Conservation (phyloP, 2,797 vertebrate species). For the Oreochromis grahami region DNA sequence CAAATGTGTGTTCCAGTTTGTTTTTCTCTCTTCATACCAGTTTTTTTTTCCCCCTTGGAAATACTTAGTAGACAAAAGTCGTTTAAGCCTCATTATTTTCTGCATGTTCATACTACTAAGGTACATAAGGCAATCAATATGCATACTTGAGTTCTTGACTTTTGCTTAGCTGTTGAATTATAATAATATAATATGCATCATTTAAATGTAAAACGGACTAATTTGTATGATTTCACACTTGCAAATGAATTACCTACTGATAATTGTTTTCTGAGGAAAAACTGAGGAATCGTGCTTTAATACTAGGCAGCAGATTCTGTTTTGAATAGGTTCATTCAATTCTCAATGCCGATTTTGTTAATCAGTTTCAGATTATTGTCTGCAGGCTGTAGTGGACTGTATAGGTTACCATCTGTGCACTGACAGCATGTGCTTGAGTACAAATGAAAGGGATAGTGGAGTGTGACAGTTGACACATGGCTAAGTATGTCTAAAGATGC, state of each 20-base stretch:
- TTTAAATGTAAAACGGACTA: neutral
- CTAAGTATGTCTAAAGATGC: slow-evolving; percentile 72
- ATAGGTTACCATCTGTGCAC: slow-evolving; percentile 58
- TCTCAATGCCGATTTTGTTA: neutral
- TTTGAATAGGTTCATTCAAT: neutral
- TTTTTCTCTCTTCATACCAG: neutral
- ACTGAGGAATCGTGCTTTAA: neutral
- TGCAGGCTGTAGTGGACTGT: neutral
- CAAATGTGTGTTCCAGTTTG: neutral
- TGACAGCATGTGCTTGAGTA: slow-evolving; percentile 45
- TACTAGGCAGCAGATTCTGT: neutral
- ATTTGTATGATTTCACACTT: neutral
- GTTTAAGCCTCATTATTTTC: neutral
- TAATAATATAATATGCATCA: neutral
- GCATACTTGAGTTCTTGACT: neutral
- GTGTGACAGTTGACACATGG: slow-evolving; percentile 70
- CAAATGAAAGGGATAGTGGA: slow-evolving; percentile 54
- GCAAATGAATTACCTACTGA: neutral
- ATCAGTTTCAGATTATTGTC: slow-evolving; percentile 37
- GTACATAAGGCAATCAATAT: neutral
- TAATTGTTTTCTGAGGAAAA: neutral
- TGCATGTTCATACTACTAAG: neutral
- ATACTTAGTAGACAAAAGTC: neutral
- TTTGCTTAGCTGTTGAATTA: neutral
- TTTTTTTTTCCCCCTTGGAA: rapidly evolving